A percentile compares a stretch with the other conserved stretches of the same genome.
Evolutionary conservation across 1,140 invertebrate species (phyloP).

Genomic region (Caenorhabditis tropicalis): DNA sequence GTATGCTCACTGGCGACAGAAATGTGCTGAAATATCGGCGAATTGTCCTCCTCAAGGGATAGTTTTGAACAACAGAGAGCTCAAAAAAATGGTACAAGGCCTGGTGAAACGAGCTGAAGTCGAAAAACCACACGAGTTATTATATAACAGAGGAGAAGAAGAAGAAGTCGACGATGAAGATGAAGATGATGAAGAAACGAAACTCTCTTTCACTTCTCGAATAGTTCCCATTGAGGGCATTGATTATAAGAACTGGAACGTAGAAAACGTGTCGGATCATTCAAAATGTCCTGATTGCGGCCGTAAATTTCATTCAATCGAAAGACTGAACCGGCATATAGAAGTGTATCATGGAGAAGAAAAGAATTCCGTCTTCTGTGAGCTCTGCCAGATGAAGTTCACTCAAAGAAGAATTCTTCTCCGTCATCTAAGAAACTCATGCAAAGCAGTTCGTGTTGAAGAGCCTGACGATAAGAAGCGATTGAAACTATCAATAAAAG

Average conservation of each 20-base stretch:
- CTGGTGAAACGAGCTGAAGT: constrained; percentile 2
- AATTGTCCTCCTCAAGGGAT: background rate
- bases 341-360: background rate
- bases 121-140: background rate
- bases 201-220: background rate
- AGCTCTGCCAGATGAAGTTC: background rate
- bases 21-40: background rate
- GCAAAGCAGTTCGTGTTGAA: background rate
- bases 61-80: background rate
- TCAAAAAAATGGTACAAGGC: background rate
- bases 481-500: background rate
- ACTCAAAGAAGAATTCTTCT: background rate
- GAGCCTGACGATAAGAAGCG: background rate
- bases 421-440: background rate
- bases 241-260: background rate
- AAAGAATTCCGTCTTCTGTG: background rate
- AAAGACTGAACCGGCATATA: background rate
- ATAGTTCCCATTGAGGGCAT: too few species aligned
- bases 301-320: background rate
- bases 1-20: background rate
- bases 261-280: background rate
- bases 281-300: background rate
- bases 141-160: background rate
- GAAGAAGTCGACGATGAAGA: background rate
- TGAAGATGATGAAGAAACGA: background rate